Evolutionary conservation across 2,888 invertebrate species (phyloP).

Genomic region (Urechis unicinctus): DNA sequence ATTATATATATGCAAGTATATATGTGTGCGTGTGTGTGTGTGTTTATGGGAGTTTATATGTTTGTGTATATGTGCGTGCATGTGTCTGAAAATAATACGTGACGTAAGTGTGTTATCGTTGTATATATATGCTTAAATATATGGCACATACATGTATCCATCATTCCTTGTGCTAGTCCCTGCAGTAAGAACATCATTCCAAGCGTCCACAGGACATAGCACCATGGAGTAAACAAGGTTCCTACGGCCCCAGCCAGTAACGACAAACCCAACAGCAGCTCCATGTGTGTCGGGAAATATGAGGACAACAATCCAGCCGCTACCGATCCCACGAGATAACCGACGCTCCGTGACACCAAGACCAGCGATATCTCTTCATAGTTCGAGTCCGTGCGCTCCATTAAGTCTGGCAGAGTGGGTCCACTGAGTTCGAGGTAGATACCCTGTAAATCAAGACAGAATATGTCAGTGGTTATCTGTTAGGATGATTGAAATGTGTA

Average conservation of each 20-base stretch:
- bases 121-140: background rate
- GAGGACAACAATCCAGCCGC: constrained; percentile 5
- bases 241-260: constrained; percentile 20
- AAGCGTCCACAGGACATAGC: constrained; percentile 13
- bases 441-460: constrained; percentile 15
- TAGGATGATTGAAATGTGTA: too few relatives aligned
- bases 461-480: too few relatives aligned
- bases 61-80: too few relatives aligned
- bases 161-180: constrained; percentile 28
- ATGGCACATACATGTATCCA: constrained; percentile 24
- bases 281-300: constrained; percentile 1
- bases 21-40: too few relatives aligned
- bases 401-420: constrained; percentile 28
- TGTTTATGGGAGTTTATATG: too few relatives aligned
- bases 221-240: constrained; percentile 21
- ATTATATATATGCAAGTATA: too few relatives aligned
- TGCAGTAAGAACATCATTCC: constrained; percentile 23
- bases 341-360: constrained; percentile 24
- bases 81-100: too few relatives aligned
- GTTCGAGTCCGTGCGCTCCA: constrained; percentile 20
- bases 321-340: constrained; percentile 20
- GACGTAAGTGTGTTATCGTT: background rate
- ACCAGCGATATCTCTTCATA: constrained; percentile 29
- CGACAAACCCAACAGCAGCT: constrained; percentile 24
- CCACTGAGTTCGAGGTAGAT: constrained; percentile 25